phyloP scores from a whole-genome alignment of 2,797 vertebrate genomes.

The Lacerta agilis region DNA sequence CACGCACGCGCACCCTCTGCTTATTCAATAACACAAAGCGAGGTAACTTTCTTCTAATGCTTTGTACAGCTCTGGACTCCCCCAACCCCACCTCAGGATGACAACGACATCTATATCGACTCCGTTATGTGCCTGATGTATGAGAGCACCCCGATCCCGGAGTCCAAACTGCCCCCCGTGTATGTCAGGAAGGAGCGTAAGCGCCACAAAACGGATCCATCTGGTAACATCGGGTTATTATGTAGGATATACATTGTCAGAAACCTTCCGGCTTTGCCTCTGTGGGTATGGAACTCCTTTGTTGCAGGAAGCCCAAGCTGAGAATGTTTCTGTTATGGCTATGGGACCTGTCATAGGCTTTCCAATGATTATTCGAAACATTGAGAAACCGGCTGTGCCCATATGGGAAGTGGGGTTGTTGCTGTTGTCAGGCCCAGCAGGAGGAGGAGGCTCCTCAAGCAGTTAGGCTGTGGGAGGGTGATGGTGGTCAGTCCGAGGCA shows the following conservation, averaged over 20 bases:
- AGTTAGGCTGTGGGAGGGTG: background rate
- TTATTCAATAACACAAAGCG: too few relatives aligned
- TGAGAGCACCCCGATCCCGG: constrained; percentile 88
- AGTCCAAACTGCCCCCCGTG: constrained; percentile 89
- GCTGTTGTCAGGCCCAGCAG: background rate
- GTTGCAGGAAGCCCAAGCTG: background rate
- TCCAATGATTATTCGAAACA: background rate
- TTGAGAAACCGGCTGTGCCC: too few relatives aligned
- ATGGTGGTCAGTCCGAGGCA: too few relatives aligned
- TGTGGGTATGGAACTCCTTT: too few relatives aligned
- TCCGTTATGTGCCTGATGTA: constrained; percentile 96
- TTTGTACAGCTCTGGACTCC: constrained; percentile 90
- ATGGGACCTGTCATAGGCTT: background rate
- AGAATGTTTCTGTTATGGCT: background rate
- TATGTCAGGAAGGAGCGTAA: constrained; percentile 93
- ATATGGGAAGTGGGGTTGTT: too few relatives aligned
- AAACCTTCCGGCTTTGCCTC: background rate
- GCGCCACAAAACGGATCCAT: constrained; percentile 89
- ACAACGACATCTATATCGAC: constrained; percentile 94
- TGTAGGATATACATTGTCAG: background rate
- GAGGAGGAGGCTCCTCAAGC: background rate
- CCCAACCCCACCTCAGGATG: constrained; percentile 93
- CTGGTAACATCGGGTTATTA: constrained; percentile 73
- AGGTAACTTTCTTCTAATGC: background rate
- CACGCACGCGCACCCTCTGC: too few relatives aligned